Evolutionary conservation across 2,113 vertebrate species (phyloP).

Genomic region (Xerus inauris): DNA sequence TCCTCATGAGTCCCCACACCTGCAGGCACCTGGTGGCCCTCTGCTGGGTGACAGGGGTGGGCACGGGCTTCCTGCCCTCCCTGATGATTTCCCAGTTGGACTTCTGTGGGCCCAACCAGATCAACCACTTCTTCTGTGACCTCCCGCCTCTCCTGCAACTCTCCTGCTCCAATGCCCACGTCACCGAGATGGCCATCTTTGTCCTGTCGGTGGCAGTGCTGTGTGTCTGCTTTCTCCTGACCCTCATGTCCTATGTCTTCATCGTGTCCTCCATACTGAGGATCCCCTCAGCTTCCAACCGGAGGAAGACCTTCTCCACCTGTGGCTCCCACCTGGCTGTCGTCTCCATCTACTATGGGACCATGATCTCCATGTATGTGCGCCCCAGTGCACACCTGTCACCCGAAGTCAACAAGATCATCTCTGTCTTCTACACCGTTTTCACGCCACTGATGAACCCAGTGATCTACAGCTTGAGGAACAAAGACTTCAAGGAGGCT

Average conservation of each 20-base stretch:
- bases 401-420: constrained; percentile 72
- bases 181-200: constrained; percentile 61
- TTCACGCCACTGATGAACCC: constrained; percentile 79
- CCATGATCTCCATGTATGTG: constrained; percentile 82
- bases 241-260: constrained; percentile 67
- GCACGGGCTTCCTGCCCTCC: constrained; percentile 74
- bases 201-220: constrained; percentile 74
- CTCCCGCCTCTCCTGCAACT: constrained; percentile 74
- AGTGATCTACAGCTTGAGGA: constrained; percentile 81
- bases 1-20: constrained; percentile 56
- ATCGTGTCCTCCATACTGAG: constrained; percentile 75
- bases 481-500: constrained; percentile 74
- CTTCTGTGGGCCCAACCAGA: constrained; percentile 76
- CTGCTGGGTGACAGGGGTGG: constrained; percentile 71
- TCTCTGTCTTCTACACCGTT: constrained; percentile 79
- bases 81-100: constrained; percentile 74
- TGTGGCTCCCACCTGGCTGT: constrained; percentile 79
- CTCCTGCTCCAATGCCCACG: constrained; percentile 64
- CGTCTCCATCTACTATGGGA: constrained; percentile 79
- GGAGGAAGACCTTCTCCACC: constrained; percentile 69
- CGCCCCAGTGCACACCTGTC: constrained; percentile 40
- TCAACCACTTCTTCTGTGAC: constrained; percentile 81
- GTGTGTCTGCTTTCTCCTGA: constrained; percentile 77
- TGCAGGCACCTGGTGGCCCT: constrained; percentile 45
- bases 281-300: constrained; percentile 69